Base-by-base conservation (phyloP, 2,888 invertebrate species). In the Hyposoter dolosus region DNA sequence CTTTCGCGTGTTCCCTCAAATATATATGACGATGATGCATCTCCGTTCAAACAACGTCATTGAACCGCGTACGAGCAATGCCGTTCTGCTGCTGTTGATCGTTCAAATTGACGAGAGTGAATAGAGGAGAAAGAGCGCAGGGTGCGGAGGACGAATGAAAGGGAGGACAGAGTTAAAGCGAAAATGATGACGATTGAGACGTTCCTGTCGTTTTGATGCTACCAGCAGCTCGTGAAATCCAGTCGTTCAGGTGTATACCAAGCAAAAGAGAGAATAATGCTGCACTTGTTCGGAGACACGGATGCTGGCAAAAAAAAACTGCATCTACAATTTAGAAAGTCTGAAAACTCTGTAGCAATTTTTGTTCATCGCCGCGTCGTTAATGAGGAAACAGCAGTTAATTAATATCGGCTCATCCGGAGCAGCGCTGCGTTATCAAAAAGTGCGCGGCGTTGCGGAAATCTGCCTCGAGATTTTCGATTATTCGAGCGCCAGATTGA, bases 71-170 rank as follows among this genome's bases (percentile, higher is more conserved):
- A 71, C 65, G 82, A 75, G 53, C 75, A 71, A 79, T 85, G 79
- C 66, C 19, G 53, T 40, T 72, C 80, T 80, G 80, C 63, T 72
- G 53, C 65, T 72, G 56, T 56, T 63, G 78, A 82, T 82, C 45
- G 79, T 28, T 78, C 53, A 56, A 79, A 85, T 85, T 82, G 74
- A 85, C 75, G 82, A 82, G 32, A 28, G 28, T 28, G 69, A 71
- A 45, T 23, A 23, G n/a, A 19, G 43, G 68, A 68, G 68, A 69
- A 23, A 47, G 45, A 35, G 19, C 5, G 35, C 50, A 10, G 69
- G 69, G 1, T 0, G 69, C 17, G 7, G 17, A 12, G 28, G 28
- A 23, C 15, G 74, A 74, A 40, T 56, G 74, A 15, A 45, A 75
- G 75, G 63, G 23, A 19, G 50, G 56, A 56, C 32, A 35, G 32